Base-by-base conservation (phyloP, 2,797 vertebrate genomes). In the Diplodus puntazzo region DNA sequence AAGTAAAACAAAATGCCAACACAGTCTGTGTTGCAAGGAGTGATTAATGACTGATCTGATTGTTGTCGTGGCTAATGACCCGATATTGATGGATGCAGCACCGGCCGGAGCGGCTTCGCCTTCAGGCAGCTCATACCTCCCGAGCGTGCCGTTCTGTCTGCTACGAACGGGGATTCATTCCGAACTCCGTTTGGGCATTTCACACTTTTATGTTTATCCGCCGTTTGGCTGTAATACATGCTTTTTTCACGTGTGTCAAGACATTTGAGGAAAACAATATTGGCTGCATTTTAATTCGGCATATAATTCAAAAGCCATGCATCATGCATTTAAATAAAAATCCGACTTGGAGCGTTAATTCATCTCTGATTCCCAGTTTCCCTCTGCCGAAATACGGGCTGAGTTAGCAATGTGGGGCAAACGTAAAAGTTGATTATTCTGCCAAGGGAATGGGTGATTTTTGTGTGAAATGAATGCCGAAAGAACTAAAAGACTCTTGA, bases 1-100 rank as follows among this genome's bases (percentile, higher is more conserved):
- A 49, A 73, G 80, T 76, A 53, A 77, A 77, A 61, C 43, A 25
- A 48, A 83, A 75, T 27, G 64, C 61, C 74, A 65, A 64, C 61
- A 3, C 54, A 53, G 74, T 5, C 18, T 57, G 43, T 50, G 69
- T 25, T 63, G 30, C 50, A 63, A 10, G 7, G 48, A 11, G 39
- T 82, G 86, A 86, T 76, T 68, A 73, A 83, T 82, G 80, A 72
- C 57, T 54, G 48, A 50, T 74, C 57, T 79, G 73, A 84, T 79
- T 58, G 50, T 82, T 68, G 50, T 62, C 11, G 50, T 17, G 65
- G 78, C 45, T 87, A 84, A 87, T 80, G 78, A 86, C 64, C 78
- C 27, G 5, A 3, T 75, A 45, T 18, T 77, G 86, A 87, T 72
- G 80, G 77, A 84, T 80, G 85, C 79, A 61, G 67, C 69, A 62